Evolutionary conservation across 2,797 vertebrate species (phyloP).

Genomic region (Coregonus ussuriensis): DNA sequence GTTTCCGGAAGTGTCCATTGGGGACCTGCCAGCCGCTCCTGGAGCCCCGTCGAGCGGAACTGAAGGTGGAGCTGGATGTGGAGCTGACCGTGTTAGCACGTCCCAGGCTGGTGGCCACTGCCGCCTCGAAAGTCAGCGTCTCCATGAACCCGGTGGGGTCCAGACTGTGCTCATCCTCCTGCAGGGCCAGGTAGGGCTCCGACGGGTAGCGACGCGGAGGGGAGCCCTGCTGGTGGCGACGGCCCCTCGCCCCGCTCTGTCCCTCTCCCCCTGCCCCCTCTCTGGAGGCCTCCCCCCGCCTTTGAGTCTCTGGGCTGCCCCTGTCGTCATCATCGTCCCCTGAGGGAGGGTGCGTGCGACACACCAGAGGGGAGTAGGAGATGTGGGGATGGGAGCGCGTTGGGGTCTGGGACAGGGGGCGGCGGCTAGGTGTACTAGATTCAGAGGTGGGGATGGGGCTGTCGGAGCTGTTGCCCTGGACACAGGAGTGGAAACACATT

Average conservation of each 20-base stretch:
- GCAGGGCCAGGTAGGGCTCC: conserved; percentile 91
- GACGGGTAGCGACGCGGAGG: conserved; percentile 91
- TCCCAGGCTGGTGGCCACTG: conserved; percentile 93
- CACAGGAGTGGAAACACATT: conserved; percentile 20
- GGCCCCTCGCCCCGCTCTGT: conserved; percentile 40
- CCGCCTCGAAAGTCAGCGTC: conserved; percentile 94
- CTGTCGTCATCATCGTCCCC: conserved; percentile 58
- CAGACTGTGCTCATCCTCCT: conserved; percentile 91
- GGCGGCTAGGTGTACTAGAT: conserved; percentile 92
- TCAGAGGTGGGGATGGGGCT: conserved; percentile 95
- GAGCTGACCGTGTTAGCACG: conserved; percentile 89
- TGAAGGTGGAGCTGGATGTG: conserved; percentile 55
- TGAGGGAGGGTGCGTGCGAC: conserved; percentile 79
- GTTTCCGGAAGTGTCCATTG: conserved; percentile 94
- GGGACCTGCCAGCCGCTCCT: conserved; percentile 96
- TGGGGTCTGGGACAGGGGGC: conserved; percentile 88
- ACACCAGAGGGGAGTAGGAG: conserved; percentile 90
- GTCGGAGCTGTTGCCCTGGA: conserved; percentile 93
- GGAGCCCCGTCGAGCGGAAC: conserved; percentile 83
- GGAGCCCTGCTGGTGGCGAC: conserved; percentile 68
- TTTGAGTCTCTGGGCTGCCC: conserved; percentile 76
- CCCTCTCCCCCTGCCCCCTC: conserved; percentile 57
- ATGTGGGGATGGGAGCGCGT: conserved; percentile 89
- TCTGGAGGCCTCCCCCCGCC: conserved; percentile 60
- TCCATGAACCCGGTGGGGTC: conserved; percentile 93